Percentiles rank a stretch among this genome's conserved stretches.
Evolutionary conservation across 2,888 invertebrate genomes (phyloP).

Genomic region (Pardosa pseudoannulata): DNA sequence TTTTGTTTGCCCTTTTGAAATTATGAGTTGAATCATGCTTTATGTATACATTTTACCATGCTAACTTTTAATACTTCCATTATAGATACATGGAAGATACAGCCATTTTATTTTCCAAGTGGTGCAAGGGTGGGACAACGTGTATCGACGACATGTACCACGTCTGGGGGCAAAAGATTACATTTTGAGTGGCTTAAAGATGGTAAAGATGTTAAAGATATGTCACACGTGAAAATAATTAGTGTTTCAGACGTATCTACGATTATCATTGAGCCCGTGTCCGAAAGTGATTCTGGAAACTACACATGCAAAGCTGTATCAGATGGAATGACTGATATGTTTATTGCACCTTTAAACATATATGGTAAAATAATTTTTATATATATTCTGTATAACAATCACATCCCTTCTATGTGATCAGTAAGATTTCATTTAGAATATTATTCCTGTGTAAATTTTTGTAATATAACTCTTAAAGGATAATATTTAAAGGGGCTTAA

Average conservation of each 20-base stretch:
- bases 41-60: too few species aligned
- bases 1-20: too few species aligned
- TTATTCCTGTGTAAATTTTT: too few species aligned
- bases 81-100: constrained; percentile 56
- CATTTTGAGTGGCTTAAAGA: constrained; percentile 63
- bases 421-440: too few species aligned
- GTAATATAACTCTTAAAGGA: too few species aligned
- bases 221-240: constrained; percentile 22
- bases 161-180: constrained; percentile 39
- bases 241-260: constrained; percentile 49
- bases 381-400: too few species aligned
- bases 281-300: constrained; percentile 53
- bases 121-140: constrained; percentile 45
- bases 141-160: constrained; percentile 38
- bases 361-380: too few species aligned
- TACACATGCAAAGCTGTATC: constrained; percentile 59
- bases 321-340: constrained; percentile 47
- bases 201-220: constrained; percentile 33
- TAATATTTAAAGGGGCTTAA: too few species aligned
- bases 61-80: too few species aligned
- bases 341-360: background rate
- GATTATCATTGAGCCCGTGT: constrained; percentile 42
- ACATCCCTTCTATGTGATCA: too few species aligned
- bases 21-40: too few species aligned
- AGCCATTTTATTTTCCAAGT: constrained; percentile 45